Base-by-base conservation (phyloP, 2,113 vertebrate species). In the Pangasianodon gigas region DNA sequence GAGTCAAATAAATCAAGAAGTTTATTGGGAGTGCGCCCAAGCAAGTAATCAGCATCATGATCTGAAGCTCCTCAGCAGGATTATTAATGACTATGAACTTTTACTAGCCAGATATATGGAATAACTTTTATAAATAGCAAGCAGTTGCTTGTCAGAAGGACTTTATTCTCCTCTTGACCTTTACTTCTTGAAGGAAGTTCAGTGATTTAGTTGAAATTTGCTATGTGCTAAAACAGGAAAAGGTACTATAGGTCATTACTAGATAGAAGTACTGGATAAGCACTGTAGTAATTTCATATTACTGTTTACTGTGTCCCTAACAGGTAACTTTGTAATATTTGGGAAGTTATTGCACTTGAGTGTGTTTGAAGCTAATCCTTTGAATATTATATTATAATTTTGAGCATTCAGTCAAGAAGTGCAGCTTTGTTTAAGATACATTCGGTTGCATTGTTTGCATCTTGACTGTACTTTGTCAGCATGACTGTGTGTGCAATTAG, bases 21-120 rank as follows among this genome's bases (percentile, higher is more conserved):
- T 37, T 71, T 37, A 18, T 67, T 67, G 65, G 65, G 29, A 69
- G 65, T n/a, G 65, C 29, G 11, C 5, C 29, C 2, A 69, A 69
- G n/a, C 26, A 32, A 69, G 65, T n/a, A n/a, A 90, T 94, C 92
- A 91, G 85, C 67, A 88, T 90, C 89, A 91, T 84, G 87, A 80
- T 87, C 86, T 32, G 41, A 51, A 46, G 16, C 9, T 1, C 6
- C 41, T 81, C 65, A 62, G 37, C 74, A 87, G 81, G 13, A 85
- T 91, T 92, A 87, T 91, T 92, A 91, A 87, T 88, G 37, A 82
- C n/a, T 75, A 48, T 65, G 87, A 89, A 82, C 91, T 82, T 51
- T 60, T 88, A 56, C 9, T 67, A 88, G 32, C 37, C 16, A 41
- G 37, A 79, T 62, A 32, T 62, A n/a, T n/a, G 48, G 8, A 85